Evolutionary conservation across 2,888 invertebrate species (phyloP).

Genomic region (Synanthedon tipuliformis): DNA sequence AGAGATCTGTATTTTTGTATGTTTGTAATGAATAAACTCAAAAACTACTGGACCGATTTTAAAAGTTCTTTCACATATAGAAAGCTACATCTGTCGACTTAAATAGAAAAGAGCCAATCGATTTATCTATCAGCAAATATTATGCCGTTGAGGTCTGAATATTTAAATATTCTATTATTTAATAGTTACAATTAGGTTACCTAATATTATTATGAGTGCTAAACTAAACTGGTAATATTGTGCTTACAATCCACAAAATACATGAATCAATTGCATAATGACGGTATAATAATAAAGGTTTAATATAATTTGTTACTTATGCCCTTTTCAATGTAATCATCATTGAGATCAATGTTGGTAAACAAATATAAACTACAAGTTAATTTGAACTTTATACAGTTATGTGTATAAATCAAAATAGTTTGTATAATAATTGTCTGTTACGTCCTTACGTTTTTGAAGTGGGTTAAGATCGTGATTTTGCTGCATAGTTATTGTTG

Average conservation of each 20-base stretch:
- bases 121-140: too few relatives aligned
- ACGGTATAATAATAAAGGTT: neutral
- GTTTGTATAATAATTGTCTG: neutral
- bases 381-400: neutral
- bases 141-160: too few relatives aligned
- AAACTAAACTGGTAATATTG: too few relatives aligned
- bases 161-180: too few relatives aligned
- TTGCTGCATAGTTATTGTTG: conserved; percentile 50
- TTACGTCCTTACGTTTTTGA: conserved; percentile 15
- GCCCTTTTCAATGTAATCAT: neutral
- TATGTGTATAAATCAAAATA: neutral
- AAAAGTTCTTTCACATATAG: too few relatives aligned
- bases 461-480: conserved; percentile 36
- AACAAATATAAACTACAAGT: neutral
- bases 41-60: too few relatives aligned
- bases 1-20: too few relatives aligned
- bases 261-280: conserved; percentile 4
- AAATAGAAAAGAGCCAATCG: too few relatives aligned
- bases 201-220: too few relatives aligned
- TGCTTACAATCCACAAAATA: neutral
- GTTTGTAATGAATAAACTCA: too few relatives aligned
- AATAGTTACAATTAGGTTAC: too few relatives aligned
- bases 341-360: neutral
- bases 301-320: neutral
- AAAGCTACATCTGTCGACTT: too few relatives aligned